These are phyloP conservation scores for Matsumyia berberina DNA, from an alignment of 2,888 invertebrate species.

Conservation along the genomic window DNA sequence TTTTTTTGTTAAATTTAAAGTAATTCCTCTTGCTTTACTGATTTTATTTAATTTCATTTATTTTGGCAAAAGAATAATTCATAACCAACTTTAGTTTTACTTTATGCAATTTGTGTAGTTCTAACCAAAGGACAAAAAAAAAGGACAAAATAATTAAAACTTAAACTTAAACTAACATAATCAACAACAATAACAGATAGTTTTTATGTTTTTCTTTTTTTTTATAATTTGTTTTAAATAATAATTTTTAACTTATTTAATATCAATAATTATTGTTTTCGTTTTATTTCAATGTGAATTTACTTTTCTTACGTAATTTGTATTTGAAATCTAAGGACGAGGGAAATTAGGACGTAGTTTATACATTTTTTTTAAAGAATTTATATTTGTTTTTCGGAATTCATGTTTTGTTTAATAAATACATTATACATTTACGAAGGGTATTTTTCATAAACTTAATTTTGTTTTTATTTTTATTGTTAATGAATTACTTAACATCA, in stretches of 20 bases:
- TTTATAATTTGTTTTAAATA: slow-evolving; percentile 31
- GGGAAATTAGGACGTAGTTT: slow-evolving; percentile 48
- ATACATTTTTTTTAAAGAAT: slow-evolving; percentile 48
- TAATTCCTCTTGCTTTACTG: neutral
- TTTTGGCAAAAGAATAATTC: slow-evolving; percentile 69
- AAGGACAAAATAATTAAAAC: slow-evolving; percentile 21
- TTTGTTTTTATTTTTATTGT: slow-evolving; percentile 48
- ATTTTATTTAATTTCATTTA: slow-evolving; percentile 52
- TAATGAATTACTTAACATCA: slow-evolving; percentile 62
- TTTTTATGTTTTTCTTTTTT: slow-evolving; percentile 25
- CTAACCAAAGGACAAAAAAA: slow-evolving; percentile 48
- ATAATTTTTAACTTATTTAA: slow-evolving; percentile 53
- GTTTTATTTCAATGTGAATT: slow-evolving; percentile 72
- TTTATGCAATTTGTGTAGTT: slow-evolving; percentile 51
- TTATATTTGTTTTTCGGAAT: slow-evolving; percentile 31
- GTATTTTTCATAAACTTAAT: slow-evolving; percentile 35
- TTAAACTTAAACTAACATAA: slow-evolving; percentile 61
- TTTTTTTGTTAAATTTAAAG: too few species aligned
- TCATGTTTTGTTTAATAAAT: slow-evolving; percentile 49
- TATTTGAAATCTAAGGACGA: slow-evolving; percentile 66
- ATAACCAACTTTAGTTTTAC: slow-evolving; percentile 70
- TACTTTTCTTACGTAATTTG: slow-evolving; percentile 26
- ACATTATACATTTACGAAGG: slow-evolving; percentile 61
- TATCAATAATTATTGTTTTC: slow-evolving; percentile 61
- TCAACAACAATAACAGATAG: slow-evolving; percentile 72